These are phyloP conservation scores for Hoplias malabaricus DNA, from an alignment of 2,113 vertebrate genomes.

Conservation along the genomic window DNA sequence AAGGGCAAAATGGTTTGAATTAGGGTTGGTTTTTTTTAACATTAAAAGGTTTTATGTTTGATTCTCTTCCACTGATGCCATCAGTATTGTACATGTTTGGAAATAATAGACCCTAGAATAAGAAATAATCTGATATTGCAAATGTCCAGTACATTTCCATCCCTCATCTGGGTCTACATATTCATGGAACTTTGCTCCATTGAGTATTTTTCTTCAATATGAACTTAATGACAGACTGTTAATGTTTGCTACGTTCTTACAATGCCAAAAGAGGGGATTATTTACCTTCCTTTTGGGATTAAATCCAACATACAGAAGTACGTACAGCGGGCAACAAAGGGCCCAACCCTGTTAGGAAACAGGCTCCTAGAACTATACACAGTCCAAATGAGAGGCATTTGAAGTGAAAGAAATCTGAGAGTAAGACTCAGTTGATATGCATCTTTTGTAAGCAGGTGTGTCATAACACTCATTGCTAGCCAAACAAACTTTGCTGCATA, in stretches of 20 bases:
- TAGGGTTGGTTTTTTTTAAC: no score
- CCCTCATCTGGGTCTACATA: not conserved
- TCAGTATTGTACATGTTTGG: no score
- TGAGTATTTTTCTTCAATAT: not conserved
- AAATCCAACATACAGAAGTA: conserved; percentile 26
- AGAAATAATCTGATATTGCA: not conserved
- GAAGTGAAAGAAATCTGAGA: not conserved
- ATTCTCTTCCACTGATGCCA: no score
- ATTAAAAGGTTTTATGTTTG: no score
- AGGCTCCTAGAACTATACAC: conserved; percentile 31
- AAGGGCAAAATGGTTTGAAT: no score
- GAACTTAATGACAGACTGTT: conserved; percentile 24
- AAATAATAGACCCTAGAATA: no score
- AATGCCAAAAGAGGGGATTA: not conserved
- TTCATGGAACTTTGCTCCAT: conserved; percentile 2
- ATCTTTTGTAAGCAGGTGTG: conserved; percentile 61
- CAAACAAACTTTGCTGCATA: conserved; percentile 32
- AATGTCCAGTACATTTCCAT: not conserved
- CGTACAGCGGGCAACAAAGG: not conserved
- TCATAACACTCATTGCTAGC: conserved; percentile 43
- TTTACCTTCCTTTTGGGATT: conserved; percentile 20
- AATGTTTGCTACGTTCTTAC: not conserved
- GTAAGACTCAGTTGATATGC: conserved; percentile 20
- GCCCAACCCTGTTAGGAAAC: not conserved
- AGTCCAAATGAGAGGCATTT: not conserved